Conservation (phyloP, 1,140 invertebrate genomes). For the Cotesia vestalis region DNA sequence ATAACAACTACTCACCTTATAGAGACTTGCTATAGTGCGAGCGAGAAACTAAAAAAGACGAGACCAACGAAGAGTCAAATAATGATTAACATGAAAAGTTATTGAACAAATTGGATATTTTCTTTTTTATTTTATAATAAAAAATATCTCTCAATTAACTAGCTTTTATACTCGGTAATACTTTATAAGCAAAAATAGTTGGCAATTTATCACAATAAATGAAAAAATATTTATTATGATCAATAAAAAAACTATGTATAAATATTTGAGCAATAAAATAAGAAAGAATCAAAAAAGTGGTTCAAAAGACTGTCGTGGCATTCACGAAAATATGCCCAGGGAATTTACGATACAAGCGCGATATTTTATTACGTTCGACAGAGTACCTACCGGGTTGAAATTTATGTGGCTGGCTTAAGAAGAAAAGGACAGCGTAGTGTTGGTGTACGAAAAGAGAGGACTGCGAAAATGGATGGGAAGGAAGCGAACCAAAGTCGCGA, state of each 20-base stretch:
- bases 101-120: too few relatives aligned
- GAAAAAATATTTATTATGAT: too few relatives aligned
- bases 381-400: slow-evolving; percentile 56
- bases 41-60: too few relatives aligned
- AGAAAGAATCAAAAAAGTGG: slow-evolving; percentile 26
- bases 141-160: too few relatives aligned
- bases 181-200: too few relatives aligned
- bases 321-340: slow-evolving; percentile 55
- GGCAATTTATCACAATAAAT: too few relatives aligned
- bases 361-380: slow-evolving; percentile 62
- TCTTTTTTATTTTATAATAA: too few relatives aligned
- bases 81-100: too few relatives aligned
- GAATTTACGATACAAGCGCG: slow-evolving; percentile 60
- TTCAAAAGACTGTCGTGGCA: slow-evolving; percentile 38
- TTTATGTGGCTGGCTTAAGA: slow-evolving; percentile 54
- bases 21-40: too few relatives aligned
- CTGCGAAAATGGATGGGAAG: slow-evolving; percentile 27
- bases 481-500: slow-evolving; percentile 32
- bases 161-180: too few relatives aligned
- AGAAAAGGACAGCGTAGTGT: slow-evolving; percentile 29
- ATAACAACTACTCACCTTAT: too few relatives aligned
- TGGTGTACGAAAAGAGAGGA: slow-evolving; percentile 37
- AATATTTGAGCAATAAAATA: slow-evolving; percentile 12
- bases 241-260: slow-evolving; percentile 17
- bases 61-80: too few relatives aligned